Percentiles rank a stretch among this genome's conserved stretches.
These are phyloP conservation scores for Lathamus discolor DNA, from an alignment of 2,113 vertebrate species.

Conservation along the genomic window DNA sequence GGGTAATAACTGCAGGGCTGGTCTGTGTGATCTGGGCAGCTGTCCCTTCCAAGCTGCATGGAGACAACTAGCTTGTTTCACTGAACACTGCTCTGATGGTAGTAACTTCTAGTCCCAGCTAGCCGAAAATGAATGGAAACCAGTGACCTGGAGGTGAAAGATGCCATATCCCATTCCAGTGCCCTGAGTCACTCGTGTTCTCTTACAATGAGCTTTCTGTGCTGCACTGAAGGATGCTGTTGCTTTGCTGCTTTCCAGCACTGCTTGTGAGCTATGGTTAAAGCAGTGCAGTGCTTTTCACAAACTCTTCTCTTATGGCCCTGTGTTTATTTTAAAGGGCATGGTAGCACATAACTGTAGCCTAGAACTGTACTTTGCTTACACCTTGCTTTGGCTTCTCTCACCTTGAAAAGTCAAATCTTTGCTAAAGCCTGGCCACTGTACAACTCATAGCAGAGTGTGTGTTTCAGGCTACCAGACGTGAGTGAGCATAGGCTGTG, in stretches of 20 bases:
- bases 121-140: conserved; percentile 20
- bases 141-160: conserved; percentile 37
- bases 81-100: background rate
- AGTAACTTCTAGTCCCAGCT: background rate
- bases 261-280: background rate
- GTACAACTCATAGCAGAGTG: background rate
- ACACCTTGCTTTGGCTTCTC: background rate
- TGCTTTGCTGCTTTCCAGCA: background rate
- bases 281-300: background rate
- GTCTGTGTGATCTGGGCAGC: background rate
- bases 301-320: background rate
- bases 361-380: background rate
- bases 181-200: background rate
- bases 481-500: background rate
- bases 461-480: background rate
- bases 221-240: background rate
- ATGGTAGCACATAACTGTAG: background rate
- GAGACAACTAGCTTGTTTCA: background rate
- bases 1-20: background rate
- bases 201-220: conserved; percentile 35
- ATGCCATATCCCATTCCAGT: conserved; percentile 19
- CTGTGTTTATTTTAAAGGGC: conserved; percentile 15
- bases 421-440: background rate
- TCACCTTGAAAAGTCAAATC: background rate
- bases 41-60: background rate